Percentiles rank a stretch among this genome's conserved stretches.
These are phyloP conservation scores for Spisula subtruncata DNA, from an alignment of 2,888 invertebrate genomes.

Conservation along the genomic window DNA sequence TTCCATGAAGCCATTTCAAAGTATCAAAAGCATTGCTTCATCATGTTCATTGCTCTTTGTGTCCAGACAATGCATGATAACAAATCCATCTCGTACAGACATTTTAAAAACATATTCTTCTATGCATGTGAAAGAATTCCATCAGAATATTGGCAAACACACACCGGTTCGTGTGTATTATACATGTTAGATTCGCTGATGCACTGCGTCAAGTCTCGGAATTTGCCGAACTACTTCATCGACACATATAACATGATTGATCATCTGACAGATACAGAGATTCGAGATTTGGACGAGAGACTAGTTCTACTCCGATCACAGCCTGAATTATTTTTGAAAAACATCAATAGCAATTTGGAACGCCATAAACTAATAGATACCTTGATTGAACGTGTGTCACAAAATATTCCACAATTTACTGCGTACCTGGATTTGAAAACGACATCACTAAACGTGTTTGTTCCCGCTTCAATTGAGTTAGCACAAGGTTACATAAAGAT, in stretches of 20 bases:
- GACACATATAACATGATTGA: constrained; percentile 67
- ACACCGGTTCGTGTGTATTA: constrained; percentile 61
- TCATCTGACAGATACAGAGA: constrained; percentile 41
- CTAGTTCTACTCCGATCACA: constrained; percentile 50
- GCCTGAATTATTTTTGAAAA: constrained; percentile 55
- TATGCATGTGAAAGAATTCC: constrained; percentile 73
- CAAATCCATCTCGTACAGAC: constrained; percentile 47
- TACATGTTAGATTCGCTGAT: constrained; percentile 64
- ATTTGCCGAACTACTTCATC: constrained; percentile 70
- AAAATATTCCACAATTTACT: constrained; percentile 59
- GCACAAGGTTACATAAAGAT: constrained; percentile 55
- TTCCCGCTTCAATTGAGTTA: constrained; percentile 64
- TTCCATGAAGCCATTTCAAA: constrained; percentile 58
- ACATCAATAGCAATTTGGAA: constrained; percentile 35
- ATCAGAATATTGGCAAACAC: constrained; percentile 54
- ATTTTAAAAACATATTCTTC: constrained; percentile 68
- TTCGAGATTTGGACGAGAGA: constrained; percentile 38
- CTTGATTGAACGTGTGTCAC: constrained; percentile 46
- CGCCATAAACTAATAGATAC: background rate
- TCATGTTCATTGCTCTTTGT: constrained; percentile 62
- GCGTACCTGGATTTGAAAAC: constrained; percentile 48
- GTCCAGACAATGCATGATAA: constrained; percentile 47
- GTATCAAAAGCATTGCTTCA: constrained; percentile 68
- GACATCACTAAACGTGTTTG: constrained; percentile 61
- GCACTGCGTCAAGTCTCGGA: constrained; percentile 41